A percentile compares a stretch with the other conserved stretches of the same genome.
Conservation (phyloP, 2,113 vertebrate species). For the Cryptotis parvus region DNA sequence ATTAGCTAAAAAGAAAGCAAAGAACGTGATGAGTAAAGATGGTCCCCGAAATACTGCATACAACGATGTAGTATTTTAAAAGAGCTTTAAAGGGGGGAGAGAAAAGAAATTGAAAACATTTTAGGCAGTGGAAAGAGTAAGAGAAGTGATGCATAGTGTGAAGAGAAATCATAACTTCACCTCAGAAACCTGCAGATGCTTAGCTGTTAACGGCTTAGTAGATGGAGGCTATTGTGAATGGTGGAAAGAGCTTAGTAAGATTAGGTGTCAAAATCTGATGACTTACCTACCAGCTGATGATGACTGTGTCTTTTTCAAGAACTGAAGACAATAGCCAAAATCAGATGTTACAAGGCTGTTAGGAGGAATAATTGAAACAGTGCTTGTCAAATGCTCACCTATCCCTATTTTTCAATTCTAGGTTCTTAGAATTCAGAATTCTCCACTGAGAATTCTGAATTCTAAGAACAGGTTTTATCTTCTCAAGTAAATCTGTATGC, state of each 20-base stretch:
- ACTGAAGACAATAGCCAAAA: not conserved
- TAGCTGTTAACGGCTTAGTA: not conserved
- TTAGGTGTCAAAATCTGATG: not conserved
- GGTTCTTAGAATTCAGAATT: too few relatives aligned
- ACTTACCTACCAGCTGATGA: not conserved
- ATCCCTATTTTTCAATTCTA: not conserved
- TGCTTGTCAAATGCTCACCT: not conserved
- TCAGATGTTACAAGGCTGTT: not conserved
- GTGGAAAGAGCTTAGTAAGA: not conserved
- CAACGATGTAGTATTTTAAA: not conserved
- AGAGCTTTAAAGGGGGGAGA: not conserved
- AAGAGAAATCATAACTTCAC: not conserved
- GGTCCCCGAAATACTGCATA: not conserved
- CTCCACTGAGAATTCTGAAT: not conserved
- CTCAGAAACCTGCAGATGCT: not conserved
- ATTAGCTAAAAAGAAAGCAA: not conserved
- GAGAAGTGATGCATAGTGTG: not conserved
- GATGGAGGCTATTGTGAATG: not conserved
- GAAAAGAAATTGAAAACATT: not conserved
- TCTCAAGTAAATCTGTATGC: constrained; percentile 13
- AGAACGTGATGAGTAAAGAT: not conserved
- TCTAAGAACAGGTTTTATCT: constrained; percentile 14
- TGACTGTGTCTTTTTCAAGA: not conserved
- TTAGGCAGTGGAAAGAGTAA: not conserved
- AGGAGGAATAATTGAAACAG: not conserved